Conservation (phyloP, 1,140 invertebrate species). For the Helicoverpa armigera region DNA sequence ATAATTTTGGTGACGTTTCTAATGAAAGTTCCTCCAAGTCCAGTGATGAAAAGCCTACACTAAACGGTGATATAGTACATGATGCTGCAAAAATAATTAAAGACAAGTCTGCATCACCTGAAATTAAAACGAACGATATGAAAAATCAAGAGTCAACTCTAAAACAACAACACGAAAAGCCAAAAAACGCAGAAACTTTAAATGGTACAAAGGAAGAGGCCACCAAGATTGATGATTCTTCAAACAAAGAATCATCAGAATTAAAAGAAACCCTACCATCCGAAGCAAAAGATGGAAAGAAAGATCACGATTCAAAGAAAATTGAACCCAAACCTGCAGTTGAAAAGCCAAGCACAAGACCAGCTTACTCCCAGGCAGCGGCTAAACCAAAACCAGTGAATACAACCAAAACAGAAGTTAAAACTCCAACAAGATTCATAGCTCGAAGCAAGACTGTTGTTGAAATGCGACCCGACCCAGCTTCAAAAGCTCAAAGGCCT, state of each 20-base stretch:
- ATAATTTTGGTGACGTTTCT: slow-evolving; percentile 79
- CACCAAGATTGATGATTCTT: background rate
- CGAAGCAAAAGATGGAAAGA: slow-evolving; percentile 57
- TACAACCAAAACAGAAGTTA: slow-evolving; percentile 69
- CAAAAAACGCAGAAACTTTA: background rate
- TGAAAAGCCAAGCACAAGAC: slow-evolving; percentile 67
- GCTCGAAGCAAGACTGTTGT: slow-evolving; percentile 87
- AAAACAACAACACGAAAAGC: slow-evolving; percentile 21
- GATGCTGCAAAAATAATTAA: slow-evolving; percentile 33
- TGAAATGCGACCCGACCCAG: slow-evolving; percentile 78
- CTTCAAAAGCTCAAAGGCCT: slow-evolving; percentile 63
- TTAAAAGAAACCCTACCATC: slow-evolving; percentile 41
- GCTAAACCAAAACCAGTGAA: slow-evolving; percentile 83
- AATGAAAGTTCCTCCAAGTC: slow-evolving; percentile 75
- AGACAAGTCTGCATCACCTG: slow-evolving; percentile 12
- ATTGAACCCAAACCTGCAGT: slow-evolving; percentile 57
- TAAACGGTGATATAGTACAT: slow-evolving; percentile 44
- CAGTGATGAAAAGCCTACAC: slow-evolving; percentile 60
- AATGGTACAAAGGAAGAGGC: background rate
- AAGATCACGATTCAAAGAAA: slow-evolving; percentile 65
- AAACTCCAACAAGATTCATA: slow-evolving; percentile 66
- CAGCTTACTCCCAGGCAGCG: slow-evolving; percentile 85
- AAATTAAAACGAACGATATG: background rate
- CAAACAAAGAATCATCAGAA: slow-evolving; percentile 6
- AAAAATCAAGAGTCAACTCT: background rate